phyloP scores from a whole-genome alignment of 2,888 invertebrate species.

The Cristatella mucedo region DNA sequence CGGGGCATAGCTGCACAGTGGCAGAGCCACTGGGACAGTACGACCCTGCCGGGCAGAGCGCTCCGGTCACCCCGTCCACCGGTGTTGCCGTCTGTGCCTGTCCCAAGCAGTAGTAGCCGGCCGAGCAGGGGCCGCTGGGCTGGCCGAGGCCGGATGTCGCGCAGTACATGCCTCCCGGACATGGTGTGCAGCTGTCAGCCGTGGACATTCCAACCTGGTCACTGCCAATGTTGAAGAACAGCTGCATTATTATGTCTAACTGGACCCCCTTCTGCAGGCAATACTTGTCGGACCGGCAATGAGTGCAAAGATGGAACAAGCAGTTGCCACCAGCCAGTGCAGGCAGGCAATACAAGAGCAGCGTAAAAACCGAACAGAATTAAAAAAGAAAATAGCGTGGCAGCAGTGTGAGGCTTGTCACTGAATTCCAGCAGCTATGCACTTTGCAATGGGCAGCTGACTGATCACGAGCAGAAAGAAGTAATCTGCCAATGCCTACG shows the following conservation, averaged over 20 bases:
- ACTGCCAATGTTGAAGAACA: no score
- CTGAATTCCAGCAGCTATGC: no score
- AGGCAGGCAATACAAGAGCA: slow-evolving; percentile 2
- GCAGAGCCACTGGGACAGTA: slow-evolving; percentile 26
- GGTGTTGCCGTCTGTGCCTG: slow-evolving; percentile 19
- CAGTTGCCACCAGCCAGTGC: slow-evolving; percentile 2
- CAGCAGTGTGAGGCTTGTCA: no score
- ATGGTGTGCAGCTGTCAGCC: slow-evolving; percentile 21
- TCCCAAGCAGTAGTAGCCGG: slow-evolving; percentile 22
- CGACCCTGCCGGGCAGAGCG: slow-evolving; percentile 22
- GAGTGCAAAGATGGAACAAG: background rate
- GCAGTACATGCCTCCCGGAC: slow-evolving; percentile 28
- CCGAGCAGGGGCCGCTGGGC: slow-evolving; percentile 20
- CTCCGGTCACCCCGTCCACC: slow-evolving; percentile 20
- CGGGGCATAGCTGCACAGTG: slow-evolving; percentile 20
- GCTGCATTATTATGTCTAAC: no score
- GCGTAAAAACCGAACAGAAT: no score
- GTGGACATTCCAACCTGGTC: slow-evolving; percentile 18
- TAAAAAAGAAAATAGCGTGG: no score
- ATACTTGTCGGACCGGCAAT: background rate
- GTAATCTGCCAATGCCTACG: no score
- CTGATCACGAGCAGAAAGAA: no score
- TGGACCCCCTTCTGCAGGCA: slow-evolving; percentile 1
- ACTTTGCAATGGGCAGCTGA: no score
- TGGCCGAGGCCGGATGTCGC: slow-evolving; percentile 18